A percentile compares a stretch with the other conserved stretches of the same genome.
phyloP scores from a whole-genome alignment of 2,113 vertebrate genomes.

The Uria aalge region DNA sequence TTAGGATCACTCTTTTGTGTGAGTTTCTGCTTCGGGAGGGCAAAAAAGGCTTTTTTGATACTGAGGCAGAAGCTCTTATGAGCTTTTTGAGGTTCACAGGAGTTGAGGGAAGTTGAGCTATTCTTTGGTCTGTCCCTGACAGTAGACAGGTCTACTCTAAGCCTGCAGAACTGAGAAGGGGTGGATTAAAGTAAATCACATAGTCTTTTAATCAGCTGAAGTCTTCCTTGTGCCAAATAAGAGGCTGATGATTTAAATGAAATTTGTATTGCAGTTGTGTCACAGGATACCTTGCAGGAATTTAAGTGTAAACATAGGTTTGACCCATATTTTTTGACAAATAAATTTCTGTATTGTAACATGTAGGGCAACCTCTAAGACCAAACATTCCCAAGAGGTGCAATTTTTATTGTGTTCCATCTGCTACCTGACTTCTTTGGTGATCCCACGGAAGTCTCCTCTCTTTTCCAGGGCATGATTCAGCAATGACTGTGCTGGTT shows the following conservation, averaged over 20 bases:
- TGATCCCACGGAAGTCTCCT: neutral
- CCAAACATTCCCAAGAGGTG: neutral
- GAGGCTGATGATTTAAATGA: neutral
- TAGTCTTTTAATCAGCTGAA: neutral
- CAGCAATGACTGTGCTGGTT: neutral
- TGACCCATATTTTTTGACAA: neutral
- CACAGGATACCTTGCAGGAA: neutral
- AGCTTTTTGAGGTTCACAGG: neutral
- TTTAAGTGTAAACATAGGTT: neutral
- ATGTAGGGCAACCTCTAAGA: neutral
- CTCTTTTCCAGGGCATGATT: neutral
- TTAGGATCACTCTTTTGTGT: neutral
- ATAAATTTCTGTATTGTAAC: neutral
- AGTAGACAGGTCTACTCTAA: neutral
- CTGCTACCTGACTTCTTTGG: neutral
- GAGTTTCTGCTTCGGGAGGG: neutral
- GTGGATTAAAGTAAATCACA: neutral
- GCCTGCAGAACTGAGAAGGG: neutral
- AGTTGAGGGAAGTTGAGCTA: neutral
- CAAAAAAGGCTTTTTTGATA: neutral
- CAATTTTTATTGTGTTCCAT: neutral
- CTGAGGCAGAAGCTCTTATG: neutral
- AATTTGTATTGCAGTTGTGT: neutral
- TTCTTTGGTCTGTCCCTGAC: neutral
- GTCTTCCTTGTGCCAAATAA: neutral